These are phyloP conservation scores for Thunnus albacares DNA, from an alignment of 2,797 vertebrate genomes.

Conservation along the genomic window DNA sequence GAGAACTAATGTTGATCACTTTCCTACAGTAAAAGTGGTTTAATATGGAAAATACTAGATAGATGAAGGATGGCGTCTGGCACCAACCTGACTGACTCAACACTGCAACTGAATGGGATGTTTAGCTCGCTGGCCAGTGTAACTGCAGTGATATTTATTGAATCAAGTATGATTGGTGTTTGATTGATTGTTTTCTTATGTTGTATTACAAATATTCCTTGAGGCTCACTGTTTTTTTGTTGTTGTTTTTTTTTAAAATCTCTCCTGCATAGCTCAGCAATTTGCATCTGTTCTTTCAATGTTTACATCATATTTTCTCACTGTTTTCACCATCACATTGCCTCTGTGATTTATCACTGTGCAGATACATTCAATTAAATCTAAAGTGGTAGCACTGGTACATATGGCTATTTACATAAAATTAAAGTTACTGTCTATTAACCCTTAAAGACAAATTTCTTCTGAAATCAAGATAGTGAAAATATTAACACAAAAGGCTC, in stretches of 20 bases:
- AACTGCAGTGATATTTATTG: constrained; percentile 26
- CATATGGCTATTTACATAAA: constrained; percentile 13
- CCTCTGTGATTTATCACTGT: constrained; percentile 3
- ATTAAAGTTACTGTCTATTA: neutral
- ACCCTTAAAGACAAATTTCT: neutral
- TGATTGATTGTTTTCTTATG: neutral
- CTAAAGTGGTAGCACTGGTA: constrained; percentile 5
- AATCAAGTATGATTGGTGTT: constrained; percentile 16
- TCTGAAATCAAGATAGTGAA: neutral
- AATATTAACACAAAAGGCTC: neutral
- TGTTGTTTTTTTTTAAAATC: constrained; percentile 8
- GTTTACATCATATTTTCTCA: constrained; percentile 31
- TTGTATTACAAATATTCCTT: constrained; percentile 21
- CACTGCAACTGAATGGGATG: constrained; percentile 42
- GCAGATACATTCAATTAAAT: constrained; percentile 27
- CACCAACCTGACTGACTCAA: constrained; percentile 37
- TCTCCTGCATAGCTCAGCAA: neutral
- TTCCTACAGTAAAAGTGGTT: constrained; percentile 48
- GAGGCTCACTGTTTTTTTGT: too few relatives aligned
- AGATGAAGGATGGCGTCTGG: constrained; percentile 37
- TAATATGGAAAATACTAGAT: constrained; percentile 59
- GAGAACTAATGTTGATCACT: constrained; percentile 57
- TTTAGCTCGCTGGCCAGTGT: constrained; percentile 14
- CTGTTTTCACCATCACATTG: constrained; percentile 32
- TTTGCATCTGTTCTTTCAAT: constrained; percentile 9